Conservation (phyloP, 1,140 invertebrate species). For the Dendroctonus ponderosae region DNA sequence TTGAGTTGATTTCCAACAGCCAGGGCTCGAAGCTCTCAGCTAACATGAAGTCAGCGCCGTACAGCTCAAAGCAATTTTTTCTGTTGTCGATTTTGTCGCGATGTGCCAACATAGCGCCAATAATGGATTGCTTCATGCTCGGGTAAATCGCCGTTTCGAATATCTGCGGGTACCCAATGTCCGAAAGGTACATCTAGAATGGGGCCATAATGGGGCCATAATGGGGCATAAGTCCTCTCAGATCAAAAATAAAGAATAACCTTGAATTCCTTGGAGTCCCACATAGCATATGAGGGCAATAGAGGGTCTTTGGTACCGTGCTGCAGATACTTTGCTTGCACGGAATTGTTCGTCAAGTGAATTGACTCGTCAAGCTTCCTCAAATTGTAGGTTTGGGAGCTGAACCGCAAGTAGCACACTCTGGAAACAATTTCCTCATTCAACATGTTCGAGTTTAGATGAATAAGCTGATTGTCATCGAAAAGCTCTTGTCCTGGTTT, state of each 20-base stretch:
- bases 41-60: constrained; percentile 89
- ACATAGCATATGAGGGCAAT: constrained; percentile 80
- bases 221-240: not conserved
- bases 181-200: constrained; percentile 34
- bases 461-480: not conserved
- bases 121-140: constrained; percentile 80
- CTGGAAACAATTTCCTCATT: constrained; percentile 47
- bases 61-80: constrained; percentile 84
- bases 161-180: constrained; percentile 49
- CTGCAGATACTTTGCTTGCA: constrained; percentile 83
- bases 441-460: not conserved
- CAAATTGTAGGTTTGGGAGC: constrained; percentile 81
- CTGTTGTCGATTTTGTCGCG: constrained; percentile 73
- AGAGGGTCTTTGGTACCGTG: constrained; percentile 58
- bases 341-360: constrained; percentile 89
- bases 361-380: constrained; percentile 83
- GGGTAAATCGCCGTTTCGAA: constrained; percentile 76
- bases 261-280: constrained; percentile 77
- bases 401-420: constrained; percentile 85
- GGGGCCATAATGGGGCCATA: too few species aligned
- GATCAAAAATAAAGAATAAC: constrained; percentile 8
- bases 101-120: constrained; percentile 73
- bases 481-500: not conserved
- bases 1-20: constrained; percentile 92
- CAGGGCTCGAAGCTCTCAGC: constrained; percentile 84